Base-by-base conservation (phyloP, 2,888 invertebrate species). In the Cloeon dipterum region DNA sequence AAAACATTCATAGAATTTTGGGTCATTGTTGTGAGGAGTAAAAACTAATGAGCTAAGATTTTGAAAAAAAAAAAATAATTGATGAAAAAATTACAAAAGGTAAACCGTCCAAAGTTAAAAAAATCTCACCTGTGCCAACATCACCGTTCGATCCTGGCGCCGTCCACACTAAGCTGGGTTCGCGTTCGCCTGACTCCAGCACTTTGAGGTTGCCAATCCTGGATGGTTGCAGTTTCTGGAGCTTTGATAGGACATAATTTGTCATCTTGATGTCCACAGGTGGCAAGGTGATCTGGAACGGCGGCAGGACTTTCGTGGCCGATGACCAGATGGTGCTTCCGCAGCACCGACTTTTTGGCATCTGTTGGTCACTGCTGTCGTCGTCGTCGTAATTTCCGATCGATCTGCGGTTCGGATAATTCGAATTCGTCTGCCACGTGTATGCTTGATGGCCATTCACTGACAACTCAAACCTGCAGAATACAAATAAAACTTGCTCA, bases 161-260 rank as follows among this genome's bases (percentile, higher is more conserved):
- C 2, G 69, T 68, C 67, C 70, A 70, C 1, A 57, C 54, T 7
- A 71, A 51, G 11, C 61, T 54, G 2, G 63, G 54, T 40, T 62
- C 62, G 25, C 60, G 58, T 45, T 61, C 59, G 14, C 29, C 29
- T n/a, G 59, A 55, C 1, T 56, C 50, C 13, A 61, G 56, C 0
- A 59, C 62, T 34, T 53, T 52, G 11, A 71, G 50, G 51, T 71
- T 68, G 1, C 65, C 64, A 25, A 70, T 62, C 18, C 63, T 52
- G 3, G 64, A 62, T 1, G 61, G 61, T 4, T 57, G 50, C 26
- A 52, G 45, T 34, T 51, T 48, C 33, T 50, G 50, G 0, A n/a
- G n/a, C n/a, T n/a, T n/a, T n/a, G n/a, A n/a, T n/a, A n/a, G n/a
- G n/a, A n/a, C n/a, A n/a, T n/a, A n/a, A n/a, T n/a, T n/a, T 1